Base-by-base conservation (phyloP, 2,888 invertebrate species). In the Vannuccia rotundouncinata region DNA sequence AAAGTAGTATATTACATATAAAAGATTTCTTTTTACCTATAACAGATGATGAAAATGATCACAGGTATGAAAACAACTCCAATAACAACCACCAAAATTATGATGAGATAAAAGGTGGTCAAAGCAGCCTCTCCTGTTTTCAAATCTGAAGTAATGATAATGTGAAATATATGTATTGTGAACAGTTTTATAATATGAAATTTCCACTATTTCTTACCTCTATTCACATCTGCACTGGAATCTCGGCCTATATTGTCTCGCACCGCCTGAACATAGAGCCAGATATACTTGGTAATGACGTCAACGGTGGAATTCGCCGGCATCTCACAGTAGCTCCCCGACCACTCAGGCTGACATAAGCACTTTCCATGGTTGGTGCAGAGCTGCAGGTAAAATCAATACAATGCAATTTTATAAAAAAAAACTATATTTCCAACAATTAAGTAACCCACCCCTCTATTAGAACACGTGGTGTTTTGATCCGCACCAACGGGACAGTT, bases 311-410 rank as follows among this genome's bases (percentile, higher is more conserved):
- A 29, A 31, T 77, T 77, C 1, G 45, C 77, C 1, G 29, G n/a
- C 1, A 78, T 1, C 27, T 78, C 27, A 74, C 81, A 81, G 29
- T 25, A 28, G 0, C 22, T 31, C 22, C 81, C 81, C n/a, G 79
- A 60, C 81, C 81, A 81, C 29, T 80, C 81, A 0, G 81, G 81
- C 0, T 31, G 80, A 25, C 81, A 81, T 1, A 81, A 29, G 25
- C 81, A 81, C 22, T 60, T 29, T 28, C 80, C 81, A 1, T 31
- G 25, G 29, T 74, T 81, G 2, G 81, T 81, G 29, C 81, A 81
- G 1, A 81, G 29, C 45, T 74, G 27, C 29, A 17, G 27, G 28
- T 17, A 29, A 10, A 22, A 75, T 13, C 25, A 29, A 28, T 22
- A 2, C 5, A 2, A 1, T 1, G 29, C 5, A 29, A 75, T 17